Conservation (phyloP, 2,113 vertebrate genomes). For the Labeo catla region DNA sequence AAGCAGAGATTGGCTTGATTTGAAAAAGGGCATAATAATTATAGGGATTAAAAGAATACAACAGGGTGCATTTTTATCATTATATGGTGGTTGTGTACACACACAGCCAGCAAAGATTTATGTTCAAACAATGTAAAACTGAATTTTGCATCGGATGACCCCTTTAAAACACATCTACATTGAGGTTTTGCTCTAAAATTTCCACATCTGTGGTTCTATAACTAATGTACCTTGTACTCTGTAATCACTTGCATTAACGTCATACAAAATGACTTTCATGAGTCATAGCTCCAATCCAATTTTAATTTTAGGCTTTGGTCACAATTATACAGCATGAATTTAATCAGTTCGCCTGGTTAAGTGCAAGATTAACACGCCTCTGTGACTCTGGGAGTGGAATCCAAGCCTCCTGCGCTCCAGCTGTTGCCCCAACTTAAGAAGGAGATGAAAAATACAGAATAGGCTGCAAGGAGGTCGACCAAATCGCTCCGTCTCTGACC, state of each 20-base stretch:
- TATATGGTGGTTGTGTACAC: too few species aligned
- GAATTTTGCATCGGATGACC: too few species aligned
- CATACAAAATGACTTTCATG: background rate
- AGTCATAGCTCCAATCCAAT: background rate
- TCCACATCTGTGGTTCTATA: background rate
- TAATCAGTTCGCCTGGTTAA: slow-evolving; percentile 7
- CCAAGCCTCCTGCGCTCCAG: slow-evolving; percentile 15
- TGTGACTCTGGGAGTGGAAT: slow-evolving; percentile 11
- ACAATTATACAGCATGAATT: background rate
- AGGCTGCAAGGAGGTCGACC: background rate
- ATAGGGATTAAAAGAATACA: too few species aligned
- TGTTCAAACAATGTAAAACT: too few species aligned
- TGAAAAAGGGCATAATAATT: too few species aligned
- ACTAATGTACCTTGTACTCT: background rate
- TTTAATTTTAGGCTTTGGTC: background rate
- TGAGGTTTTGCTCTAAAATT: background rate
- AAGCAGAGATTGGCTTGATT: too few species aligned
- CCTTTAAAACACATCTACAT: background rate
- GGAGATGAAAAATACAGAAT: slow-evolving; percentile 9
- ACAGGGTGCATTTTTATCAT: too few species aligned
- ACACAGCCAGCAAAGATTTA: too few species aligned
- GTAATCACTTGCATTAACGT: background rate
- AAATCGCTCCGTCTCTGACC: background rate
- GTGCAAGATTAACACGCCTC: background rate
- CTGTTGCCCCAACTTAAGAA: slow-evolving; percentile 39